Conservation (phyloP, 2,888 invertebrate species). For the Liodrosophila aerea region DNA sequence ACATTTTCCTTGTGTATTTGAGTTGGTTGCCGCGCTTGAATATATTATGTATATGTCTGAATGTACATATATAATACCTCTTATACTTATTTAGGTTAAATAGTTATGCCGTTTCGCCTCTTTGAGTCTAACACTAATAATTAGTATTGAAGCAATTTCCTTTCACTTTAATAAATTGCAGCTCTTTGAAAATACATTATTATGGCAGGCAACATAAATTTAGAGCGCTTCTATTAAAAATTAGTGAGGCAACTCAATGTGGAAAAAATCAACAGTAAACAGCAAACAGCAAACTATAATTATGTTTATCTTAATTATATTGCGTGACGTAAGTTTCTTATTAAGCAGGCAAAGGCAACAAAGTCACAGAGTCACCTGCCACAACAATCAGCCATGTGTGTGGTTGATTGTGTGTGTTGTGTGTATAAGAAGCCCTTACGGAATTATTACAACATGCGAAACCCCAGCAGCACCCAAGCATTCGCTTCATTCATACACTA, state of each 20-base stretch:
- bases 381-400: constrained; percentile 51
- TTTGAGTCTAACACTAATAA: too few relatives aligned
- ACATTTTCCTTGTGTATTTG: too few relatives aligned
- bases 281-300: constrained; percentile 66
- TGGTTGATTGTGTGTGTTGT: constrained; percentile 24
- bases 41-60: too few relatives aligned
- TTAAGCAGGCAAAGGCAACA: constrained; percentile 62
- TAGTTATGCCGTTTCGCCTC: too few relatives aligned
- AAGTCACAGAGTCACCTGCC: constrained; percentile 64
- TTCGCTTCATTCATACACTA: background rate
- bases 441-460: constrained; percentile 61
- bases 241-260: constrained; percentile 37
- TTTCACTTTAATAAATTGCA: background rate
- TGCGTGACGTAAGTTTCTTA: constrained; percentile 74
- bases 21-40: too few relatives aligned
- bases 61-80: too few relatives aligned
- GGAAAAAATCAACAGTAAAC: constrained; percentile 43
- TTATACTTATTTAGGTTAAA: too few relatives aligned
- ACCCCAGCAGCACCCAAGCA: background rate
- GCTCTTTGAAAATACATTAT: constrained; percentile 12
- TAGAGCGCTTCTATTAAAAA: constrained; percentile 47
- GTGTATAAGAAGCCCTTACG: constrained; percentile 48
- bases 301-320: constrained; percentile 78
- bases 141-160: too few relatives aligned
- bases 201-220: constrained; percentile 40